Percentiles rank a stretch among this genome's conserved stretches.
These are phyloP conservation scores for Numida meleagris DNA, from an alignment of 2,113 vertebrate genomes.

Conservation along the genomic window DNA sequence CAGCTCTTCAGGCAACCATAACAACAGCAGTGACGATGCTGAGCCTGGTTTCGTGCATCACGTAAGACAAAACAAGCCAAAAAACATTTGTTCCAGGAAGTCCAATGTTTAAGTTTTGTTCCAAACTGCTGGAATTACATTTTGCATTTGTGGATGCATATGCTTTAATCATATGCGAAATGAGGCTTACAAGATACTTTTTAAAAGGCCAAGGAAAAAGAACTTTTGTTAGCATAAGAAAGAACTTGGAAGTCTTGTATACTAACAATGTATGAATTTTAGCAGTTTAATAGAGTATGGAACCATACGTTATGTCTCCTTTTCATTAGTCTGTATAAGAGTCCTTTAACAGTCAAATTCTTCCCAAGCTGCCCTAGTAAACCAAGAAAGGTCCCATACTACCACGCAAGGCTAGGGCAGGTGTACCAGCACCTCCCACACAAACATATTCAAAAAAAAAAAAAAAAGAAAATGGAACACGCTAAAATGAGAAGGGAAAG, in stretches of 20 bases:
- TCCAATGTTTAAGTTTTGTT: not conserved
- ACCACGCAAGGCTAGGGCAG: too few species aligned
- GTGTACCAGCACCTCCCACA: too few species aligned
- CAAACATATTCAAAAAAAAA: too few species aligned
- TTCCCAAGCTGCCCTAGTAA: too few species aligned
- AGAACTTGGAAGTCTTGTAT: not conserved
- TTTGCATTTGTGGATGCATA: accelerated
- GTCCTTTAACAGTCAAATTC: not conserved
- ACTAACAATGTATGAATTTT: not conserved
- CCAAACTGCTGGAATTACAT: not conserved
- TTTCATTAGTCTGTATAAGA: not conserved
- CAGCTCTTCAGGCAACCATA: not conserved
- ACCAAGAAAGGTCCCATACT: too few species aligned
- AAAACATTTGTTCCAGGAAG: not conserved
- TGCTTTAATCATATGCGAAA: not conserved
- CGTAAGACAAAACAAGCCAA: not conserved
- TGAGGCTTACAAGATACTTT: not conserved
- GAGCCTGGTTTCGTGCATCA: not conserved
- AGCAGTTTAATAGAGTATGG: not conserved
- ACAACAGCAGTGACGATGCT: not conserved
- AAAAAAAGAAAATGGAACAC: too few species aligned
- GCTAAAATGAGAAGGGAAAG: too few species aligned
- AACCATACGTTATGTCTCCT: not conserved
- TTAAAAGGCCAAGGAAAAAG: not conserved
- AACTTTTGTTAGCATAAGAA: too few species aligned